Percentiles rank a stretch among this genome's conserved stretches.
These are phyloP conservation scores for Marcusenius ussheri DNA, from an alignment of 2,113 vertebrate genomes.

Conservation along the genomic window DNA sequence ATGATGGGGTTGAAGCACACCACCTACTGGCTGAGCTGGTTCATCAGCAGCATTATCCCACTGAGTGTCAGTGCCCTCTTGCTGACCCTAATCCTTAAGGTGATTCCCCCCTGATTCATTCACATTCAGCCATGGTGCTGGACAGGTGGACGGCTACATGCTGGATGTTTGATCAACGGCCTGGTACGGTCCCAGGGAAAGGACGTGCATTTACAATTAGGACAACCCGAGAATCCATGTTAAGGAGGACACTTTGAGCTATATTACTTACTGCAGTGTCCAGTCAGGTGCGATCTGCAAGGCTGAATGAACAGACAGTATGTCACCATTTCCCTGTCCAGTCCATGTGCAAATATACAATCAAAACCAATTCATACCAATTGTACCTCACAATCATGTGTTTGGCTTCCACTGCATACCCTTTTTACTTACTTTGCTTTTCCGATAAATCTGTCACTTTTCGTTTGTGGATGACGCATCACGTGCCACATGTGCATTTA, in stretches of 20 bases:
- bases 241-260: neutral
- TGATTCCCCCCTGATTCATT: constrained; percentile 56
- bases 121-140: constrained; percentile 28
- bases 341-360: neutral
- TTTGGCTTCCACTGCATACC: neutral
- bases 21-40: constrained; percentile 94
- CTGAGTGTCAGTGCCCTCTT: constrained; percentile 77
- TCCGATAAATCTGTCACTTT: neutral
- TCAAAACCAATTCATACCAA: neutral
- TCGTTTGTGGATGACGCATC: neutral
- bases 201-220: neutral
- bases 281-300: neutral
- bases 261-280: neutral
- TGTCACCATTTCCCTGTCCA: neutral
- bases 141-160: neutral
- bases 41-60: constrained; percentile 74
- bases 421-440: neutral
- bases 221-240: neutral
- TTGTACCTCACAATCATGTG: neutral
- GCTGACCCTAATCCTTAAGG: constrained; percentile 82
- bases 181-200: neutral
- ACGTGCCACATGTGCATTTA: neutral
- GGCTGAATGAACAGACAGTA: neutral
- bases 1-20: constrained; percentile 83
- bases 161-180: neutral